Conservation (phyloP, 2,797 vertebrate species). For the Phataginus tricuspis region DNA sequence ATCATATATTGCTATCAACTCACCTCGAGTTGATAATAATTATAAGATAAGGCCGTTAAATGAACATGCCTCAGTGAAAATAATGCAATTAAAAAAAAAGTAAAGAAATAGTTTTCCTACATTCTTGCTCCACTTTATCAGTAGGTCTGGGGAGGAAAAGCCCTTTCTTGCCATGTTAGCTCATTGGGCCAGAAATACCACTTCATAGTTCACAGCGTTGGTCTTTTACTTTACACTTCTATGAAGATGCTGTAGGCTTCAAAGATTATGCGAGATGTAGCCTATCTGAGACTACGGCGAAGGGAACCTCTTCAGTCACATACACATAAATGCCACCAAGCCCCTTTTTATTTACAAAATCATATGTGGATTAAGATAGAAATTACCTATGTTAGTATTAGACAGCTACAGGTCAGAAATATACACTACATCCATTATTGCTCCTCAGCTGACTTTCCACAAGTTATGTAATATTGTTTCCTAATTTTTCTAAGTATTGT, state of each 20-base stretch:
- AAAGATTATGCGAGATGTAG: neutral
- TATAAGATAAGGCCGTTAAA: neutral
- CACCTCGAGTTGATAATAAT: neutral
- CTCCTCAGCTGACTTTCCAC: neutral
- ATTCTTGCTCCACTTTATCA: neutral
- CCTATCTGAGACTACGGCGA: neutral
- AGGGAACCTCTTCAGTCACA: neutral
- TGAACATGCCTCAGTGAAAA: neutral
- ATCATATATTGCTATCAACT: neutral
- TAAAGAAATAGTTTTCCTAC: neutral
- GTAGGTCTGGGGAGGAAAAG: neutral
- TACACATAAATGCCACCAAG: neutral
- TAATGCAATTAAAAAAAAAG: neutral
- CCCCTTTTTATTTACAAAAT: neutral
- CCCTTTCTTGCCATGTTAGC: neutral
- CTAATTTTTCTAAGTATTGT: neutral
- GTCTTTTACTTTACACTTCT: neutral
- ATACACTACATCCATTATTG: neutral
- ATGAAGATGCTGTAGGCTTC: neutral
- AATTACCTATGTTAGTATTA: neutral
- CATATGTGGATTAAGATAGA: neutral
- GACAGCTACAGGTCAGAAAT: neutral
- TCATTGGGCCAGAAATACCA: neutral
- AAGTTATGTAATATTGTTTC: neutral
- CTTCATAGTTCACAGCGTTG: neutral